phyloP scores from a whole-genome alignment of 2,888 invertebrate species.

The Branchipolynoe longqiensis region DNA sequence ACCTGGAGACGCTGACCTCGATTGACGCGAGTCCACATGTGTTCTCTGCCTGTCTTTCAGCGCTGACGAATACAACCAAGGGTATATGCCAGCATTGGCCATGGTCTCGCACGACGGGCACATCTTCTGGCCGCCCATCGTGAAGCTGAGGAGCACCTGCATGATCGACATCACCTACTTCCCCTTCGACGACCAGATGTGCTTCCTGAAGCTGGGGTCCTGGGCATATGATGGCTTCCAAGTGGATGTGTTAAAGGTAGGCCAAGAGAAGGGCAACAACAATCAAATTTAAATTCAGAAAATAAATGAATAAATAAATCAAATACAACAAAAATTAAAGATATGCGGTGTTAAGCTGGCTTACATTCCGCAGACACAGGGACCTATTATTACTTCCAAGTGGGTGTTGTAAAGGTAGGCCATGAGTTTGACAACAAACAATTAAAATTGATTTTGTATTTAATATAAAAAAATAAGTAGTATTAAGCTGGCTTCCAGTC shows the following conservation, averaged over 20 bases:
- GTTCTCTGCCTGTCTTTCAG: conserved; percentile 74
- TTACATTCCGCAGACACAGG: too few species aligned
- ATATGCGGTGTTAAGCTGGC: too few species aligned
- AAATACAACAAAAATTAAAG: too few species aligned
- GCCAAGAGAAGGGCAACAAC: conserved; percentile 9
- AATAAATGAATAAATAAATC: background rate
- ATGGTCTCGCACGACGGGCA: conserved; percentile 84
- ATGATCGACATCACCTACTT: conserved; percentile 84
- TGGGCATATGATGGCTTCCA: conserved; percentile 79
- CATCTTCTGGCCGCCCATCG: conserved; percentile 85
- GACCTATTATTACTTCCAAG: too few species aligned
- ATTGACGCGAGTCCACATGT: too few species aligned
- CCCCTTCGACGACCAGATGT: conserved; percentile 84
- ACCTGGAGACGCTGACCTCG: too few species aligned
- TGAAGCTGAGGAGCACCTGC: conserved; percentile 84
- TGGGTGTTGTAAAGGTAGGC: too few species aligned
- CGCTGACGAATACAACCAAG: conserved; percentile 84
- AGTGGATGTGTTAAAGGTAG: too few species aligned
- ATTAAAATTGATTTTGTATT: too few species aligned
- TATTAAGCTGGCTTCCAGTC: too few species aligned
- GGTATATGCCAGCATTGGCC: conserved; percentile 84
- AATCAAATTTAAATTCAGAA: background rate
- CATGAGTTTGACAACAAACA: too few species aligned
- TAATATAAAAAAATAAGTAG: too few species aligned
- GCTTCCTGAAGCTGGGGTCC: conserved; percentile 76